Conservation (phyloP, 2,888 invertebrate genomes). For the Cephus sareptanus region DNA sequence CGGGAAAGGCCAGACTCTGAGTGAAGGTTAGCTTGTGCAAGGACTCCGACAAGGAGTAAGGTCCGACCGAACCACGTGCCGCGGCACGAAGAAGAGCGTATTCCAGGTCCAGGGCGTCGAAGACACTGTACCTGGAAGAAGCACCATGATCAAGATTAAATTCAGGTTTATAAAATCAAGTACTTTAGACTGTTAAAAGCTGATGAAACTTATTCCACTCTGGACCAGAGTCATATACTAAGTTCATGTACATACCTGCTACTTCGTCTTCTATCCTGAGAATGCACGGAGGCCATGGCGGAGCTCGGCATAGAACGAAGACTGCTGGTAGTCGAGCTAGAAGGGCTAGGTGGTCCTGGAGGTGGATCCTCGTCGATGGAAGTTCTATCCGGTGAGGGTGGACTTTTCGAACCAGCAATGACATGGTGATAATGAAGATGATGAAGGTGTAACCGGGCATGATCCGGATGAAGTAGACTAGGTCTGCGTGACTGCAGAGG, state of each 20-base stretch:
- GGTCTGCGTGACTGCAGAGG: constrained; percentile 67
- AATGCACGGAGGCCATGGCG: constrained; percentile 55
- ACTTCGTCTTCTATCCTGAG: constrained; percentile 57
- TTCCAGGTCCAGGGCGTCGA: constrained; percentile 78
- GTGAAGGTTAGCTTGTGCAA: constrained; percentile 80
- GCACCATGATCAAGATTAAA: neutral
- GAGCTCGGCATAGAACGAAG: constrained; percentile 62
- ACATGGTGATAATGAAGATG: constrained; percentile 61
- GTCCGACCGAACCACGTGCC: constrained; percentile 78
- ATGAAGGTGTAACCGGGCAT: constrained; percentile 72
- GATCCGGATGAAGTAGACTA: constrained; percentile 77
- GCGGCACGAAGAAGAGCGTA: constrained; percentile 77
- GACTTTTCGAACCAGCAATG: constrained; percentile 55
- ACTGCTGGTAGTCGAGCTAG: constrained; percentile 62
- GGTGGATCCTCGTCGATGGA: constrained; percentile 63
- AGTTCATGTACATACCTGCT: constrained; percentile 54
- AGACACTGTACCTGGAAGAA: constrained; percentile 71
- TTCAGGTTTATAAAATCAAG: neutral
- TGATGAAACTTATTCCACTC: neutral
- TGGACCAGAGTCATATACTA: neutral
- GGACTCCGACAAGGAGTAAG: constrained; percentile 77
- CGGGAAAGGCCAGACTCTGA: constrained; percentile 79
- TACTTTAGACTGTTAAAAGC: neutral
- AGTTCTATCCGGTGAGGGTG: constrained; percentile 62
- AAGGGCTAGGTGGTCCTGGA: constrained; percentile 58